These are phyloP conservation scores for Delia radicum DNA, from an alignment of 1,140 invertebrate genomes.

Conservation along the genomic window DNA sequence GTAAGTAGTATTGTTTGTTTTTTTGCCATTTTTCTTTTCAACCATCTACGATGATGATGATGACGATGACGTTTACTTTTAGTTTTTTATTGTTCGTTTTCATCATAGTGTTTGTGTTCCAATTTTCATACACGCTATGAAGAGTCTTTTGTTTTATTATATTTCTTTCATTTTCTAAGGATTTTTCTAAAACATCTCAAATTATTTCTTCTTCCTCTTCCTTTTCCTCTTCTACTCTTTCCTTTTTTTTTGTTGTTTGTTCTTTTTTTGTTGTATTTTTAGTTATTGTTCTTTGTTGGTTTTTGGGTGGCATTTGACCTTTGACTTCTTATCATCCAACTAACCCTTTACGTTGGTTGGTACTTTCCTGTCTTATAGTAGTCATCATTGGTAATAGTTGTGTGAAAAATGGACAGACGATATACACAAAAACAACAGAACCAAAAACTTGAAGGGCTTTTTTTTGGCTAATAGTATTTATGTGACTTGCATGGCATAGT, in stretches of 20 bases:
- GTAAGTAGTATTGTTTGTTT: not conserved
- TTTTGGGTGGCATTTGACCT: not conserved
- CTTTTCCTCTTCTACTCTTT: not conserved
- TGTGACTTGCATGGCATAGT: constrained; percentile 1
- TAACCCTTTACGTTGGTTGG: not conserved
- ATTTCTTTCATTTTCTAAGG: not conserved
- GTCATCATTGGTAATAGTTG: not conserved
- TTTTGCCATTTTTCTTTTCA: not conserved
- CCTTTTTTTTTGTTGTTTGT: not conserved
- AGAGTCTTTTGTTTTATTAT: not conserved
- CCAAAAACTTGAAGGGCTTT: constrained; percentile 10
- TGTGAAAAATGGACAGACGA: not conserved
- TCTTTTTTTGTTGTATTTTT: not conserved
- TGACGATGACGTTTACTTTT: not conserved
- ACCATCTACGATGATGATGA: not conserved
- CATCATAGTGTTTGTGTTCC: not conserved
- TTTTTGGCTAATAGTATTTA: constrained; percentile 23
- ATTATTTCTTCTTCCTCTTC: not conserved
- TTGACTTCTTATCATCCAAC: not conserved
- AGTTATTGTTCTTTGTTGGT: not conserved
- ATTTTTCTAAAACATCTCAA: not conserved
- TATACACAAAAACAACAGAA: not conserved
- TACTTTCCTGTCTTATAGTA: not conserved
- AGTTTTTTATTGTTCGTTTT: not conserved
- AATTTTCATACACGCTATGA: constrained; percentile 2